Evolutionary conservation across 2,113 vertebrate genomes (phyloP), one percentile per base, ranked within the genome.

Genomic region (Macheiramphus alcinus): DNA sequence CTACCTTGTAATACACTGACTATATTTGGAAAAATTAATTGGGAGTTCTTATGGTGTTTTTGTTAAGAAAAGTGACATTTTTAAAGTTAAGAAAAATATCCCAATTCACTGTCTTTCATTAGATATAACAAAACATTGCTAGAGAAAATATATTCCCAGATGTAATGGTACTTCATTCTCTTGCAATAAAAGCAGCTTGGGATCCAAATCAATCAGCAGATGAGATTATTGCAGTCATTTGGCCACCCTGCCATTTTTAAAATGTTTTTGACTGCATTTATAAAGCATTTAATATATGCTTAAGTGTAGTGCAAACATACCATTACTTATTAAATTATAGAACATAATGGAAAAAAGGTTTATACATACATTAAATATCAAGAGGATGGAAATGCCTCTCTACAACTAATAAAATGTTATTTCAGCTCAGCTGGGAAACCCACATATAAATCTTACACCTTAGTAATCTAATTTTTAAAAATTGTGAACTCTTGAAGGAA

Each of bases 21-120:
- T 98, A 97, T 98, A 98, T 98, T 98, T 98, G 98, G 98, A 97
- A 97, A 96, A 97, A 98, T 97, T 98, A 98, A 98, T 98, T 98
- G 98, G 98, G 97, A 97, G 94, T 97, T 97, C 95, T 96, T 94
- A 97, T 96, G 96, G 97, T 96, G 96, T 96, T 97, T 98, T 97
- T 98, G 95, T 98, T 97, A 97, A 94, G 93, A 96, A 98, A 97
- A 98, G 83, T 97, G 98, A 96, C 98, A 97, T 95, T 98, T 97
- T 53, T 97, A 96, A 98, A 98, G 97, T 94, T 96, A 95, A 97
- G 97, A 97, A 98, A 97, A 97, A 96, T 97, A 97, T 97, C 90
- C 97, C 96, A 95, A 91, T 95, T 97, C 90, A 45, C 96, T 95
- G 65, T 75, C 96, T 97, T 98, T 98, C 97, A 97, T 98, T 95